A percentile compares a stretch with the other conserved stretches of the same genome.
Evolutionary conservation across 2,113 vertebrate species (phyloP).

Genomic region (Micromys minutus): DNA sequence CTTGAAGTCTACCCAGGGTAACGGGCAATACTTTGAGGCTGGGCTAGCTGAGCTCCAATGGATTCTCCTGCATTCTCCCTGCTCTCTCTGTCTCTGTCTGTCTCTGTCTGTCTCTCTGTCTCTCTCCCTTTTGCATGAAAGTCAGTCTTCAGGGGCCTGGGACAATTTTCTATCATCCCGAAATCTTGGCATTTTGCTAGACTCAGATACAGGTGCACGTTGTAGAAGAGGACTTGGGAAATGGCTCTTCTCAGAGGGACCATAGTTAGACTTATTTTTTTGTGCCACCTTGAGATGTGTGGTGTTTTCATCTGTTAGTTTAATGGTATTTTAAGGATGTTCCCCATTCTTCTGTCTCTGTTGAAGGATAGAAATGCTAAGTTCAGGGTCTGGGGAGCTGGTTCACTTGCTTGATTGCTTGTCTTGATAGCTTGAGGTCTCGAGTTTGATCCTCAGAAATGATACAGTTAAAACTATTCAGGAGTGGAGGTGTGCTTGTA

Average conservation of each 20-base stretch:
- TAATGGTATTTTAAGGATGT: neutral
- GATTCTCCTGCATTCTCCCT: rapidly evolving
- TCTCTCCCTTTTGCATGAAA: neutral
- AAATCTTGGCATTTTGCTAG: rapidly evolving
- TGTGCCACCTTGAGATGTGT: neutral
- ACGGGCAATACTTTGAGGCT: rapidly evolving
- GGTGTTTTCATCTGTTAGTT: neutral
- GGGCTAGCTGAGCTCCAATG: neutral
- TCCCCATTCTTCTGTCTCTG: neutral
- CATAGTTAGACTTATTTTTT: neutral
- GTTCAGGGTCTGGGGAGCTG: neutral
- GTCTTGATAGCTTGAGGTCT: neutral
- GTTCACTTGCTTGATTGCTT: rapidly evolving
- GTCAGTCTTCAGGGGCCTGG: neutral
- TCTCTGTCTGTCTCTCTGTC: no score
- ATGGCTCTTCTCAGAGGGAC: neutral
- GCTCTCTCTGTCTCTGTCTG: no score
- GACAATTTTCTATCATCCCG: neutral
- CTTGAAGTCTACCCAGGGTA: neutral
- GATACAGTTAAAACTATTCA: neutral
- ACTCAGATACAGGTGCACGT: no score
- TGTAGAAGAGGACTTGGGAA: neutral
- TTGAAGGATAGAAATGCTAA: neutral
- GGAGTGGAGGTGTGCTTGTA: neutral
- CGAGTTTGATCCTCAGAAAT: neutral